Base-by-base conservation (phyloP, 2,113 vertebrate species). In the Limanda limanda region DNA sequence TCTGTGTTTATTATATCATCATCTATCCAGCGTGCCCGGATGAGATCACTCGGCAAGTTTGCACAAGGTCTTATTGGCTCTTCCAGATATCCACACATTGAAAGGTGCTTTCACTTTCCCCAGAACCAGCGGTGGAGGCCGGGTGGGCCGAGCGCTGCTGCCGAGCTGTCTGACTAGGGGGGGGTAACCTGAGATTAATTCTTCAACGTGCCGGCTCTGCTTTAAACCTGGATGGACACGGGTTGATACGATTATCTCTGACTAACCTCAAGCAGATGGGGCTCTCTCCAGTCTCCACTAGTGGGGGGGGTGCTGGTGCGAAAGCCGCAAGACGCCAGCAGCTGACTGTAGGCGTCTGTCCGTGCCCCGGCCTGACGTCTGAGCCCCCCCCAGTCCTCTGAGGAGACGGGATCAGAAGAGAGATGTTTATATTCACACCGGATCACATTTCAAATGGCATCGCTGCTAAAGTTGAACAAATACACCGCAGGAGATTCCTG, bases 391-490 rank as follows among this genome's bases (percentile, higher is more conserved):
- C 40, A 31, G 84, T 80, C 78, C 76, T 90, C 79, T 45, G 71
- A 84, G 83, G 83, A 84, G 79, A 67, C 40, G 0, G 61, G 74
- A 86, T 86, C 87, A 86, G 75, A 89, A 25, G 76, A 67, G 74
- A 85, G 67, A 85, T 86, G 88, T 93, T 89, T 91, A 84, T 86
- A 82, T 91, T 91, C 82, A 68, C 86, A 82, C 81, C 9, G 9
- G 86, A 88, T 93, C 89, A 15, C 72, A 61, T 93, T 90, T 86
- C 89, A 88, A 88, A 89, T 74, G 85, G 83, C 85, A 89, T 76
- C 80, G 80, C 61, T 6, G 47, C 83, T 60, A 37, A 70, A 87
- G 73, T 78, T 79, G 75, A 88, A 85, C 65, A 87, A 92, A 92
- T 84, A 88, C 72, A 72, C 70, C 40, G 14, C 70, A 62, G 69